Evolutionary conservation across 2,113 vertebrate genomes (phyloP), one percentile per base, ranked within the genome.

Genomic region (Desmodus rotundus): DNA sequence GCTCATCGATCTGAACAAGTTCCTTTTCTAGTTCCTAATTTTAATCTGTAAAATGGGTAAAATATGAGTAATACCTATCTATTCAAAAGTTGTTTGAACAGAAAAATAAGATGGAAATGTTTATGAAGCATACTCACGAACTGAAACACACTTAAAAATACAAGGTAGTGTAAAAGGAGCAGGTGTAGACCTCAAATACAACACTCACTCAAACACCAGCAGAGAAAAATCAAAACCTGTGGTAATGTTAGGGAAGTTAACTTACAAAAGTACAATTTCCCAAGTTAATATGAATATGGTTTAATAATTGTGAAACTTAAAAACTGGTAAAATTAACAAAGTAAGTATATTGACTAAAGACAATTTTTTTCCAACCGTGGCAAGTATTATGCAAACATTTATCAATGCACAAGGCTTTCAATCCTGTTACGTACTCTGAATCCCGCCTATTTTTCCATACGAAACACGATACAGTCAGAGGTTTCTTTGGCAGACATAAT

Each of bases 261-360:
- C 36, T 83, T 95, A 96, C 76, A 95, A 95, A 96, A 94, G 89
- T 86, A 93, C 87, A 95, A 95, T 77, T 95, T 96, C 68, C 70
- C 84, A 96, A 96, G 61, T 87, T 94, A 89, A 89, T 84, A 93
- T 56, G 80, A 88, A 97, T 96, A 90, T 54, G 67, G 41, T 97
- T 97, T 96, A 96, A 96, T 92, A 90, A 87, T 8, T 70, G 58
- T 70, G 50, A 92, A 97, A 92, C 45, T 94, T 97, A 89, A 73
- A 93, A 94, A 80, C 19, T 50, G n/a, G 65, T 84, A 93, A 93
- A 80, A 92, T 87, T 94, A 91, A 96, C 81, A 95, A 89, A 89
- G 52, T 89, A 89, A 89, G 52, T 89, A 94, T 93, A 97, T 17
- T 91, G 70, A 65, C 84, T 93, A 73, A 87, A 82, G 47, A 45